Evolutionary conservation across 2,113 vertebrate genomes (phyloP), one percentile per base, ranked within the genome.

Genomic region (Gorsachius goisagi): DNA sequence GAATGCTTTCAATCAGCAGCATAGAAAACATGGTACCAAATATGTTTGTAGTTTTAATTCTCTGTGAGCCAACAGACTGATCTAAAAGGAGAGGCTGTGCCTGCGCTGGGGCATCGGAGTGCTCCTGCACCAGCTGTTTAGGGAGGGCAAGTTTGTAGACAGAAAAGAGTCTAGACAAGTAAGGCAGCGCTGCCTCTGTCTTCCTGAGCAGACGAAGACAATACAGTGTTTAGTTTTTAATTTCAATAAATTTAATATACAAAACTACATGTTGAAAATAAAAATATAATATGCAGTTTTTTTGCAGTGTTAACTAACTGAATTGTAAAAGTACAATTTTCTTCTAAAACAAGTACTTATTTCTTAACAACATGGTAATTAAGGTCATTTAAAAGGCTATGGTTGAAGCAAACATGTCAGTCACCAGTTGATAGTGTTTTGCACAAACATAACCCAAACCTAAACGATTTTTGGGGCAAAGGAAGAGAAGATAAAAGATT

Each of bases 261-360:
- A 98, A 97, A 98, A 98, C 96, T 97, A 97, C 93, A 98, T 98
- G 97, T 97, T 95, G 95, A 98, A 98, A 97, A 97, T 97, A 98
- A 97, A 97, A 96, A 97, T 96, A 97, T 96, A 98, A 98, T 90
- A 98, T 93, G 95, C 94, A 88, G 94, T 92, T 93, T 95, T 94
- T 94, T 87, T 97, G 97, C 96, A 97, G 97, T 97, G 97, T 97
- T 97, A 97, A 97, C 97, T 97, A 97, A 97, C 97, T 97, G 97
- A 97, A 97, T 97, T 97, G 97, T 97, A 97, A 97, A 97, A 97
- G 97, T 97, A 97, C 97, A 97, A 15, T 96, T 95, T 91, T 96
- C 92, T 96, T 91, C 95, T 96, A 92, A 97, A 97, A 97, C 96
- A 97, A 96, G 88, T 97, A 97, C 96, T 97, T 92, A 73, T 96